These are phyloP conservation scores for Stegophylla sp. DNA, from an alignment of 2,888 invertebrate species.

Conservation along the genomic window DNA sequence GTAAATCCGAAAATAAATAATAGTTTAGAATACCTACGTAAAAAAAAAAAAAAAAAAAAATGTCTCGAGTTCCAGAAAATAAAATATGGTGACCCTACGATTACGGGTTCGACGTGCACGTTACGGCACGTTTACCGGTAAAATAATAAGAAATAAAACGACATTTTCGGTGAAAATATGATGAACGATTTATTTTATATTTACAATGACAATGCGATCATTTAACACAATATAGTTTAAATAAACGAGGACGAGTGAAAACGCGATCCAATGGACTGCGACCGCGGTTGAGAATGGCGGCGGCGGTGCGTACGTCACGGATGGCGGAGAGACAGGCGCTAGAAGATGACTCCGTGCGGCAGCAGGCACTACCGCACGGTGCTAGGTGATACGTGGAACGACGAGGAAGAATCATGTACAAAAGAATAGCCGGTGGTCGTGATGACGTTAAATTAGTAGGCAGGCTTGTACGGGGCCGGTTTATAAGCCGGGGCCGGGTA, in stretches of 20 bases:
- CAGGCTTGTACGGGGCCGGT: conserved; percentile 54
- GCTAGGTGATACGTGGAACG: neutral
- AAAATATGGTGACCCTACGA: too few relatives aligned
- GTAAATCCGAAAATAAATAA: too few relatives aligned
- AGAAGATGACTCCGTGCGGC: neutral
- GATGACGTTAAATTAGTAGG: conserved; percentile 12
- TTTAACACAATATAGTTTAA: conserved; percentile 23
- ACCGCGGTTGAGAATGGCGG: neutral
- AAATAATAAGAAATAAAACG: neutral
- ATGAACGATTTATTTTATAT: conserved; percentile 47
- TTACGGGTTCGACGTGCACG: neutral
- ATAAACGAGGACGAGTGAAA: neutral
- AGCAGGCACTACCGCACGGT: too few relatives aligned
- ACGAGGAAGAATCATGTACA: neutral
- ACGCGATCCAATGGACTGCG: neutral
- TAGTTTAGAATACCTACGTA: too few relatives aligned
- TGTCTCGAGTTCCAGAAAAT: too few relatives aligned
- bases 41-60: too few relatives aligned
- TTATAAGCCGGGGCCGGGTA: conserved; percentile 47
- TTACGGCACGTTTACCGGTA: too few relatives aligned
- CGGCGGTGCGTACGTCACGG: neutral
- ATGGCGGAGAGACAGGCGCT: neutral
- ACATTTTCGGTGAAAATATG: conserved; percentile 8
- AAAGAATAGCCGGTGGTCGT: too few relatives aligned
- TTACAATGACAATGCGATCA: conserved; percentile 26